Base-by-base conservation (phyloP, 2,888 invertebrate genomes). In the Glomeris marginata region DNA sequence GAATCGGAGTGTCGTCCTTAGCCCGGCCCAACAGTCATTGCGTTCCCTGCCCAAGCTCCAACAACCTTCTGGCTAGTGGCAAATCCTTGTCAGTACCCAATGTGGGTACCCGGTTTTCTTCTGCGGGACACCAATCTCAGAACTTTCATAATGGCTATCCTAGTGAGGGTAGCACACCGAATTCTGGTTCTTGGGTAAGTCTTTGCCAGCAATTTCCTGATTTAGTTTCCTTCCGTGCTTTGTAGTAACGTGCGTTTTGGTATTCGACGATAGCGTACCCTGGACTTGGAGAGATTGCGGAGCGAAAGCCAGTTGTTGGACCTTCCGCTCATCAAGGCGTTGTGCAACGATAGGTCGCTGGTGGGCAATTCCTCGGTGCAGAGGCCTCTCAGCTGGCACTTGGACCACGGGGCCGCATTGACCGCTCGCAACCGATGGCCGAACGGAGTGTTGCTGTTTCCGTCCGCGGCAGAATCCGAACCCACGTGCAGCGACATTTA, bases 271-370 rank as follows among this genome's bases (percentile, higher is more conserved):
- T 28, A 28, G n/a, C 48, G 66, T 21, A 66, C 74, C 57, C 66
- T 81, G 55, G 88, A 88, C 67, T 85, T 88, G 61, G 80, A 82
- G 62, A 78, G 83, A 58, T 72, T 90, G 54, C 76, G 87, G 52
- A 87, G 87, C 69, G 85, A 87, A 70, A 87, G 86, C 69, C 82
- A 82, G 64, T 84, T 87, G 65, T 73, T 90, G 62, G 88, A 90
- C 69, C 73, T 92, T 66, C 92, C 92, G 18, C 72, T 94, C 54
- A 90, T 92, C 63, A 84, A 88, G 52, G 92, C 91, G 13, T 74
- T 92, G 58, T 92, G 90, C 72, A 92, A 91, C 66, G 92, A 92
- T 68, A 78, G 84, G 52, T 84, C 87, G 52, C 74, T 92, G 61
- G 72, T 63, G 42, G 22, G 34, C 15, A 45, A 37, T 16, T 22